Conservation (phyloP, 2,888 invertebrate species). For the Arge pagana region DNA sequence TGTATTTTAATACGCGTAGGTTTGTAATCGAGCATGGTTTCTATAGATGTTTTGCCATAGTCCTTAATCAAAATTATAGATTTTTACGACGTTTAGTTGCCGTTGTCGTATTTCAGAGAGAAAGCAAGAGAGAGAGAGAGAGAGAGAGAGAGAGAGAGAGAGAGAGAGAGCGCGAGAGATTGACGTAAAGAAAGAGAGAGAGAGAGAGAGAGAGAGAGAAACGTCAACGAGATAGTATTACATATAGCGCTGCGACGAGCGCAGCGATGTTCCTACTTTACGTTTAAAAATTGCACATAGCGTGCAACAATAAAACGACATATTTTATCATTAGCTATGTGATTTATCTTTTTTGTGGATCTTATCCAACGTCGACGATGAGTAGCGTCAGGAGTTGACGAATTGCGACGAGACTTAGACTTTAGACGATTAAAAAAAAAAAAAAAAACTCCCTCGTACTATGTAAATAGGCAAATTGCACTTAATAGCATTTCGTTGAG, state of each 20-base stretch:
- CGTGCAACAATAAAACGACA: no score
- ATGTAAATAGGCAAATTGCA: slow-evolving; percentile 8
- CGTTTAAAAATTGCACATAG: no score
- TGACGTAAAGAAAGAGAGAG: no score
- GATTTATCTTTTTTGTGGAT: not conserved
- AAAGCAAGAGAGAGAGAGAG: no score
- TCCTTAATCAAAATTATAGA: slow-evolving; percentile 2
- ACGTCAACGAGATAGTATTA: not conserved
- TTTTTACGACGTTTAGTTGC: not conserved
- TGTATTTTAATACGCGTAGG: slow-evolving; percentile 7
- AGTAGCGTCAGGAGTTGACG: no score
- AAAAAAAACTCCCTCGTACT: not conserved
- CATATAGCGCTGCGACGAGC: slow-evolving; percentile 43
- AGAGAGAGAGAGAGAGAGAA: no score
- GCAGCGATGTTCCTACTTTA: slow-evolving; percentile 49
- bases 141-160: no score
- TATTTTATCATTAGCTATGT: no score
- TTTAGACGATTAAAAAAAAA: not conserved
- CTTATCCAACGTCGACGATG: not conserved
- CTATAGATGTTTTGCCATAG: not conserved
- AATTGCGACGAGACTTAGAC: no score
- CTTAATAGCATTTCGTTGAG: slow-evolving; percentile 12
- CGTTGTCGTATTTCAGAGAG: no score
- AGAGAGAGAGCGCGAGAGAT: no score
- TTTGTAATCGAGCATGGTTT: not conserved